Evolutionary conservation across 2,888 invertebrate genomes (phyloP).

Genomic region (Sturmia bella): DNA sequence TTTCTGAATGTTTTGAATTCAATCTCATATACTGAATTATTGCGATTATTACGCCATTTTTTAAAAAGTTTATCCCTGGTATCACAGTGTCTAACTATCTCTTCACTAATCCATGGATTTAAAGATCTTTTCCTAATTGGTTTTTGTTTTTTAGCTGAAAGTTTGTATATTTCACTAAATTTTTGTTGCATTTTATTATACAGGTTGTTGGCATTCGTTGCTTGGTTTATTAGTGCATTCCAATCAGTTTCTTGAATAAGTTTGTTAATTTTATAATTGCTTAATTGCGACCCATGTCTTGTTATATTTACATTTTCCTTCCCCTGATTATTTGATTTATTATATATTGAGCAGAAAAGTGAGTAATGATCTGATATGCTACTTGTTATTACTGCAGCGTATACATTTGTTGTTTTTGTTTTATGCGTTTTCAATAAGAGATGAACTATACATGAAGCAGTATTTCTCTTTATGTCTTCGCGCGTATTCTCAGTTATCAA

Average conservation of each 20-base stretch:
- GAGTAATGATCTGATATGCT: too few species aligned
- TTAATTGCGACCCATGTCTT: too few species aligned
- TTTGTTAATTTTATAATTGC: too few species aligned
- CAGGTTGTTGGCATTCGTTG: too few species aligned
- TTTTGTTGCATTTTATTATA: too few species aligned
- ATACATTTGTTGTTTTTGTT: too few species aligned
- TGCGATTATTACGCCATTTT: conserved; percentile 23
- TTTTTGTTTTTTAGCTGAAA: not conserved
- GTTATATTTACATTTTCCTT: too few species aligned
- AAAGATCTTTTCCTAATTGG: not conserved
- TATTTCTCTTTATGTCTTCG: not conserved
- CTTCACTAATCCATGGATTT: conserved; percentile 34
- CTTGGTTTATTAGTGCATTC: too few species aligned
- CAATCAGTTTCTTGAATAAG: too few species aligned
- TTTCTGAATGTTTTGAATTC: conserved; percentile 27
- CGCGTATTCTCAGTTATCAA: not conserved
- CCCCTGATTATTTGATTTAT: too few species aligned
- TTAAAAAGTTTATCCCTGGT: conserved; percentile 50
- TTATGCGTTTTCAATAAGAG: conserved; percentile 1
- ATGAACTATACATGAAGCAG: not conserved
- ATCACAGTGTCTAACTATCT: conserved; percentile 11
- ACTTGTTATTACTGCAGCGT: too few species aligned
- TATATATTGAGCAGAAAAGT: too few species aligned
- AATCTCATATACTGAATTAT: not conserved
- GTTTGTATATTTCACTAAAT: not conserved